These are phyloP conservation scores for Enteromius anoplus DNA, from an alignment of 2,797 vertebrate species.

Conservation along the genomic window DNA sequence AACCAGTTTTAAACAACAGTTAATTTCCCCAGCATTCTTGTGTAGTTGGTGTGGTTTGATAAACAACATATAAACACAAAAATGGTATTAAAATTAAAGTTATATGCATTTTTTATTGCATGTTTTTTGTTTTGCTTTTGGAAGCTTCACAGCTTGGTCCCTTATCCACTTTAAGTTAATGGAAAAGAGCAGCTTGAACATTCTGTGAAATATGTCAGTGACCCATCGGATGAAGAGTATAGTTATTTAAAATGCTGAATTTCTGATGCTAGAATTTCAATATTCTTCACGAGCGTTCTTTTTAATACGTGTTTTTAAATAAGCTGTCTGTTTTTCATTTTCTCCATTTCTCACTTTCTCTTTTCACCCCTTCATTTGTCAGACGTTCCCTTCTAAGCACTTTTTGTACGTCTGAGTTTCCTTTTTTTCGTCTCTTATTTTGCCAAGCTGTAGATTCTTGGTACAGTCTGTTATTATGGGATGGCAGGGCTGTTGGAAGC, in stretches of 20 bases:
- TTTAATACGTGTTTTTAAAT: constrained; percentile 8
- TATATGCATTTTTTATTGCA: neutral
- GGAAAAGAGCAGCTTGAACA: neutral
- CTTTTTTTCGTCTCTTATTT: constrained; percentile 53
- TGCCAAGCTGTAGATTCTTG: constrained; percentile 59
- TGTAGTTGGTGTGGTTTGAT: neutral
- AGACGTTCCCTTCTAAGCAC: constrained; percentile 26
- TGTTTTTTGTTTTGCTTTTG: neutral
- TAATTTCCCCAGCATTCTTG: neutral
- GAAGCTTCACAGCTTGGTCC: no score
- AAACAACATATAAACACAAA: neutral
- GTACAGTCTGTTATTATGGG: constrained; percentile 53
- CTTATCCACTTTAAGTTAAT: neutral
- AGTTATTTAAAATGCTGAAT: neutral
- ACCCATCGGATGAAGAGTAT: neutral
- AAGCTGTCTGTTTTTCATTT: constrained; percentile 30
- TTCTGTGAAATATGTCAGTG: neutral
- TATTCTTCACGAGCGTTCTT: neutral
- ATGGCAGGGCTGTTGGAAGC: constrained; percentile 44
- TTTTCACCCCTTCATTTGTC: constrained; percentile 8
- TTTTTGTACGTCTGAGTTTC: constrained; percentile 54
- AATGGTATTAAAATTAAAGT: neutral
- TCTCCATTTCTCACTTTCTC: constrained; percentile 1
- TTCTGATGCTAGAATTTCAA: neutral
- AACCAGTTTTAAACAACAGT: neutral